Evolutionary conservation across 2,888 invertebrate genomes (phyloP).

Genomic region (Trisateles emortualis): DNA sequence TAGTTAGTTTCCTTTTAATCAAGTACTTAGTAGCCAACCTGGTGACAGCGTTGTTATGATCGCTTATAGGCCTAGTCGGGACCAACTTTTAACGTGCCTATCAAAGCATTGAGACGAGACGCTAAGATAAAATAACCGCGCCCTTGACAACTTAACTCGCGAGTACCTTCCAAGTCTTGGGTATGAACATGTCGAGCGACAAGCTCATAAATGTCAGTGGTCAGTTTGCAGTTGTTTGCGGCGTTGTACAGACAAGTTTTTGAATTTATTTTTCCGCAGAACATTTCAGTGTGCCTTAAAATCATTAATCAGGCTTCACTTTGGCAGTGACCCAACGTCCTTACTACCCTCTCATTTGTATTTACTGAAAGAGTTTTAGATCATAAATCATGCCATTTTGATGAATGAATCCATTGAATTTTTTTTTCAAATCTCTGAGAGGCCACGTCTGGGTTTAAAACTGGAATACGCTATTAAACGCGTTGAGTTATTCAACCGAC

Average conservation of each 20-base stretch:
- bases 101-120: too few relatives aligned
- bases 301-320: constrained; percentile 84
- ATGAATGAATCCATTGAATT: constrained; percentile 80
- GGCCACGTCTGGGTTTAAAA: constrained; percentile 54
- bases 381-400: constrained; percentile 82
- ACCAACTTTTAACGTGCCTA: too few relatives aligned
- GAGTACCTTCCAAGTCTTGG: too few relatives aligned
- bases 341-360: constrained; percentile 82
- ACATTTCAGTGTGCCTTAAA: constrained; percentile 75
- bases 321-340: constrained; percentile 84
- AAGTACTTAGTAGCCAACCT: too few relatives aligned
- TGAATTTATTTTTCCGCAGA: constrained; percentile 72
- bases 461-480: constrained; percentile 54
- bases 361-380: constrained; percentile 82
- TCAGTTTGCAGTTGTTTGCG: constrained; percentile 28
- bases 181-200: too few relatives aligned
- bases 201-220: too few relatives aligned
- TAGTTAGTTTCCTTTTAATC: too few relatives aligned
- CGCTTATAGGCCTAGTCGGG: too few relatives aligned
- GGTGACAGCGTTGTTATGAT: too few relatives aligned
- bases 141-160: too few relatives aligned
- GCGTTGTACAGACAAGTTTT: constrained; percentile 58
- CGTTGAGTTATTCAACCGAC: constrained; percentile 61
- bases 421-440: constrained; percentile 69
- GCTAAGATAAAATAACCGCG: too few relatives aligned